Evolutionary conservation across 2,113 vertebrate genomes (phyloP).

Genomic region (Ameiurus melas): DNA sequence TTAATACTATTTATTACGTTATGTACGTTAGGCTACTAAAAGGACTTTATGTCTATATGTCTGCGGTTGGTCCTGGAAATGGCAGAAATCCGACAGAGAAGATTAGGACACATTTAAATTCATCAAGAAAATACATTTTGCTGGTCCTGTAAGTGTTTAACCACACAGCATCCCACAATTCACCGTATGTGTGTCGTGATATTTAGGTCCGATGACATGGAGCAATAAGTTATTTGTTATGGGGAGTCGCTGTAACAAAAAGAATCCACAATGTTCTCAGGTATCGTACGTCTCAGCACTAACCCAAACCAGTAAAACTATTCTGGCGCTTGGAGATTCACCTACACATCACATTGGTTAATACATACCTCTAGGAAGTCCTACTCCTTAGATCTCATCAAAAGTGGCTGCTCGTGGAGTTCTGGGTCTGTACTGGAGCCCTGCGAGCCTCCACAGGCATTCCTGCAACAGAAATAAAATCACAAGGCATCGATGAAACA

Average conservation of each 20-base stretch:
- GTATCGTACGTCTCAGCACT: not conserved
- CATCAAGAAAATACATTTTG: not conserved
- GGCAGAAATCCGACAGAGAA: not conserved
- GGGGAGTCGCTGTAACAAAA: not conserved
- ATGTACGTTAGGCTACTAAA: slow-evolving; percentile 12
- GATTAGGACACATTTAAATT: not conserved
- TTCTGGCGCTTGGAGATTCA: not conserved
- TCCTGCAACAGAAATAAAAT: slow-evolving; percentile 39
- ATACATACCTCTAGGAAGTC: slow-evolving; percentile 38
- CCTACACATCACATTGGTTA: not conserved
- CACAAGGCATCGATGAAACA: slow-evolving; percentile 37
- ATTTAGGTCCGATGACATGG: not conserved
- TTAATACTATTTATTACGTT: not conserved
- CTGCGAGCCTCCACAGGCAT: slow-evolving; percentile 22
- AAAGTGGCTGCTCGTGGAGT: slow-evolving; percentile 22
- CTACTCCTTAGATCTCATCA: slow-evolving; percentile 42
- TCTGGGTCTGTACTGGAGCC: slow-evolving; percentile 16
- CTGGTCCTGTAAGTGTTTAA: not conserved
- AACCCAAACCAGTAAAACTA: slow-evolving; percentile 12
- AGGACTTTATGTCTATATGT: not conserved
- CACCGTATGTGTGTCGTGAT: not conserved
- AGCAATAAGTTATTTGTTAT: not conserved
- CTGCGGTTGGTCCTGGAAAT: not conserved
- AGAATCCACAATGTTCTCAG: not conserved
- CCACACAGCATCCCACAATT: not conserved